phyloP scores from a whole-genome alignment of 2,113 vertebrate species.

The Pogonocichla stellata region DNA sequence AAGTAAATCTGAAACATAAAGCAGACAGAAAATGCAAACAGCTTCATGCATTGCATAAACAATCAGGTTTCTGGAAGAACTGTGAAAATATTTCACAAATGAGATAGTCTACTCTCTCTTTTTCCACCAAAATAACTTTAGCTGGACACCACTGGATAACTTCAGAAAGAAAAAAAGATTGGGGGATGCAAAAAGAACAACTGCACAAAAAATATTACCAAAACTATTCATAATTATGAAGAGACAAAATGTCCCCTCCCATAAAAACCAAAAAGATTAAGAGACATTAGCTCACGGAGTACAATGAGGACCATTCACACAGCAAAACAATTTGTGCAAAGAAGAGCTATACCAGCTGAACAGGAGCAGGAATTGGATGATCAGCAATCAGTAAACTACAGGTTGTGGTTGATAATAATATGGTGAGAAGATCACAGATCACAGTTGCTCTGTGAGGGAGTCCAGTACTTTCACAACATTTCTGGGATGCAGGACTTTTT shows the following conservation, averaged over 20 bases:
- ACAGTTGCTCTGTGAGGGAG: not conserved
- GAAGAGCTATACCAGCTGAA: not conserved
- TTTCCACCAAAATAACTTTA: not conserved
- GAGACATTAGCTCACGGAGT: not conserved
- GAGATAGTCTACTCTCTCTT: not conserved
- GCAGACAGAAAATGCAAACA: not conserved
- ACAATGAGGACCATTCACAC: not conserved
- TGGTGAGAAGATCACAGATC: not conserved
- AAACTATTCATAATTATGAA: not conserved
- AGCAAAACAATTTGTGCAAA: not conserved
- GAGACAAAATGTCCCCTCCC: not conserved
- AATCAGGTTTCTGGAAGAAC: not conserved
- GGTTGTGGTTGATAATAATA: not conserved
- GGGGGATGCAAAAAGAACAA: not conserved
- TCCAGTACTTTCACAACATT: not conserved
- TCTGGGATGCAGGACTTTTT: not conserved
- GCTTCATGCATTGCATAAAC: not conserved
- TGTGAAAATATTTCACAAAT: not conserved
- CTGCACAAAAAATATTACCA: not conserved
- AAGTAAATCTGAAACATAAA: not conserved
- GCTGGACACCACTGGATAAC: not conserved
- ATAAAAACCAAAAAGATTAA: not conserved
- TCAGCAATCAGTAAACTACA: not conserved
- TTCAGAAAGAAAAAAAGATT: not conserved
- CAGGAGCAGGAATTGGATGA: not conserved